Base-by-base conservation (phyloP, 2,888 invertebrate species). In the Trissonchulus latispiculum region DNA sequence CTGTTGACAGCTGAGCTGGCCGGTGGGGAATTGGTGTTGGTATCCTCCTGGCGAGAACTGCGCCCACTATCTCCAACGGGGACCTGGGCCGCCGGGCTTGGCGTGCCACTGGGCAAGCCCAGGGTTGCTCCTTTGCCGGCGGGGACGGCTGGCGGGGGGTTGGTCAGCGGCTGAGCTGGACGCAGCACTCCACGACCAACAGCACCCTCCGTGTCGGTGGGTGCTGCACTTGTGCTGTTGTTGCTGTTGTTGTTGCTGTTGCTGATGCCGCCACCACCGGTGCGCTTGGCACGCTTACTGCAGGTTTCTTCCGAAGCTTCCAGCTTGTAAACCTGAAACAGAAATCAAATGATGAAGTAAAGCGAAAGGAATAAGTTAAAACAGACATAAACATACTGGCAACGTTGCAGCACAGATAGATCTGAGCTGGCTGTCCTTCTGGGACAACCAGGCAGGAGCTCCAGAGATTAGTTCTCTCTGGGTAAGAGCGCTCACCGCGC, bases 291-390 rank as follows among this genome's bases (percentile, higher is more conserved):
- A 35, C n/a, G 29, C 48, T 48, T 23, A 8, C 8, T 15, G 8
- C 8, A 8, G 28, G 33, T n/a, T 33, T 32, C 69, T 33, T 68
- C 69, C 18, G 69, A 23, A 15, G 69, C 69, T 68, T 68, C 69
- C n/a, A 68, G 33, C n/a, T 68, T 68, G 69, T 68, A 68, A n/a
- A 68, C 69, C 69, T 68, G 35, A 29, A 48, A 48, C 8, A 8
- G 48, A 48, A n/a, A n/a, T n/a, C n/a, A n/a, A n/a, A n/a, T n/a
- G n/a, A n/a, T n/a, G n/a, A n/a, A n/a, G n/a, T n/a, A n/a, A n/a
- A n/a, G n/a, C n/a, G n/a, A n/a, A n/a, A n/a, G n/a, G n/a, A n/a
- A n/a, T n/a, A n/a, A n/a, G n/a, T n/a, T n/a, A n/a, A n/a, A n/a
- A n/a, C n/a, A n/a, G n/a, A n/a, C n/a, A n/a, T n/a, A n/a, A n/a